Evolutionary conservation across 2,797 vertebrate genomes (phyloP).

Genomic region (Acanthurus lineatus): DNA sequence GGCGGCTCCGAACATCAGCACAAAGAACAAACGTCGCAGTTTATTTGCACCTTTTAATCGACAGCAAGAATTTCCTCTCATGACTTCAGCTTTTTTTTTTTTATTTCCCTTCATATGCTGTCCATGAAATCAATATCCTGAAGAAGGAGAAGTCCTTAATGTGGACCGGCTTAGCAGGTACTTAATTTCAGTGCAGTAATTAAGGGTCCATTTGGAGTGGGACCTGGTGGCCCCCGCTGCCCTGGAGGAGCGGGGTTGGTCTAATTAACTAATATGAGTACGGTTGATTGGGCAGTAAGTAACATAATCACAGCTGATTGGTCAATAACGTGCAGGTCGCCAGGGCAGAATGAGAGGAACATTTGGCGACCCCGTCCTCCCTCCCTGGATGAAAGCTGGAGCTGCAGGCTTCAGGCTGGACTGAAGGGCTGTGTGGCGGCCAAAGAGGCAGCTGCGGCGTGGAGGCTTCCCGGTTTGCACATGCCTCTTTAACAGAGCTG

Average conservation of each 20-base stretch:
- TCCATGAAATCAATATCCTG: conserved; percentile 83
- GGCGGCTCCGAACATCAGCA: conserved; percentile 71
- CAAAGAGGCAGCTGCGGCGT: conserved; percentile 3
- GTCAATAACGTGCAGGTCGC: conserved; percentile 78
- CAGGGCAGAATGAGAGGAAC: conserved; percentile 52
- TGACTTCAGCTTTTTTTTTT: conserved; percentile 58
- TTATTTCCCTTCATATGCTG: conserved; percentile 57
- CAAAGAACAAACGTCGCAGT: conserved; percentile 57
- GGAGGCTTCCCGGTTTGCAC: background rate
- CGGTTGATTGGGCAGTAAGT: conserved; percentile 75
- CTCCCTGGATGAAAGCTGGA: conserved; percentile 33
- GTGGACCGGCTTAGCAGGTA: conserved; percentile 76
- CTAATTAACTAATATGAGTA: conserved; percentile 83
- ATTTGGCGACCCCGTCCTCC: conserved; percentile 37
- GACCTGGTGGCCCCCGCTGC: conserved; percentile 78
- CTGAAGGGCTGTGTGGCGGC: background rate
- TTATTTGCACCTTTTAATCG: conserved; percentile 64
- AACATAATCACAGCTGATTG: conserved; percentile 84
- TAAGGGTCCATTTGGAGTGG: conserved; percentile 83
- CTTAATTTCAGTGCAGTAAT: conserved; percentile 86
- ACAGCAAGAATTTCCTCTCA: conserved; percentile 42
- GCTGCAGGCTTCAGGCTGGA: conserved; percentile 29
- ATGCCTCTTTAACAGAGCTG: background rate
- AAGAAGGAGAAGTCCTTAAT: conserved; percentile 72
- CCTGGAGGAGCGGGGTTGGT: conserved; percentile 79